Evolutionary conservation across 2,888 invertebrate species (phyloP), one percentile per base, ranked within the genome.

Genomic region (Alentia gelatinosa): DNA sequence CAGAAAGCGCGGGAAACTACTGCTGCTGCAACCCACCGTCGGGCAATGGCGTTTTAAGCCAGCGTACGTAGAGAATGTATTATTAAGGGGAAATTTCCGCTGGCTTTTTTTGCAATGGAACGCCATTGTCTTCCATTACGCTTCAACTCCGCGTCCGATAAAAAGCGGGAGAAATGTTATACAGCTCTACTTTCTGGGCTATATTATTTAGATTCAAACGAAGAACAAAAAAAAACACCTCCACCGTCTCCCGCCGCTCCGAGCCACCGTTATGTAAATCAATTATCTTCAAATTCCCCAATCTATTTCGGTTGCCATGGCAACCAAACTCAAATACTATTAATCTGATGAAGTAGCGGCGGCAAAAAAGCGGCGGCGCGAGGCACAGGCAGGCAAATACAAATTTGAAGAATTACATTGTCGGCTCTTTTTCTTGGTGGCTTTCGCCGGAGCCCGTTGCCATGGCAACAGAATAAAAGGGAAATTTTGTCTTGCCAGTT

Each of bases 201-300:
- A 79, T 79, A 79, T 79, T 79, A 79, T 79, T 37, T 79, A 79
- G 79, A 79, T 79, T 79, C 79, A 79, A 79, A 79, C 79, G 79
- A 79, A 79, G 79, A 79, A 74, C 79, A 79, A 79, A 79, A 79
- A 33, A 74, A 26, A 74, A 74, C 74, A 33, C 74, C 30, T 26
- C 74, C 30, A 26, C 33, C 79, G 37, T 5, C 23, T 26, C 39
- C 79, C 19, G 15, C 47, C 86, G 30, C 86, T n/a, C 86, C 15
- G 30, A 50, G 86, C 50, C 86, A 50, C n/a, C 86, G 86, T 86
- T 86, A 86, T 86, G 86, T 86, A 86, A 86, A 86, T 86, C 86
- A 86, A 86, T 86, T 86, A 86, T 86, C 86, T 86, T 86, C 86
- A 86, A 86, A 86, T 86, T 86, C 86, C 86, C 86, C 86, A 86